Conservation (phyloP, 2,113 vertebrate species). For the Gobius niger region DNA sequence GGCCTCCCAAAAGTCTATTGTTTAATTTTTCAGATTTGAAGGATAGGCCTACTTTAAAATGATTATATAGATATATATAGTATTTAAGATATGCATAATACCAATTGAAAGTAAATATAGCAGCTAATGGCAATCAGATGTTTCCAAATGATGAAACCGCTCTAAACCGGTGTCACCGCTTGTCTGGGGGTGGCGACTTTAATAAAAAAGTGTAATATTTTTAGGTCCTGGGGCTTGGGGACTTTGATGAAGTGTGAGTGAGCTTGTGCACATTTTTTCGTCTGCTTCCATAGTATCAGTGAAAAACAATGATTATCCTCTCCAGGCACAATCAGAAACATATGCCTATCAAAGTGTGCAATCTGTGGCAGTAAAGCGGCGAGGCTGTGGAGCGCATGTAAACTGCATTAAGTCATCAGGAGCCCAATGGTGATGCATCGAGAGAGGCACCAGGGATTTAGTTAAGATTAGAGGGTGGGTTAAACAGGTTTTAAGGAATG, state of each 20-base stretch:
- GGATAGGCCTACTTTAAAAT: too few species aligned
- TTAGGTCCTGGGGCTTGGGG: conserved; percentile 44
- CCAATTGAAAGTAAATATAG: too few species aligned
- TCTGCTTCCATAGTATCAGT: conserved; percentile 63
- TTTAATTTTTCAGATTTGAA: too few species aligned
- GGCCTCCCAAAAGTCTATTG: too few species aligned
- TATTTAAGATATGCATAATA: too few species aligned
- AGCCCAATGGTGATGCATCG: conserved; percentile 38
- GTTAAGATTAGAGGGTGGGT: conserved; percentile 46
- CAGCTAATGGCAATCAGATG: neutral
- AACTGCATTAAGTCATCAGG: conserved; percentile 67
- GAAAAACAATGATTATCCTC: conserved; percentile 66
- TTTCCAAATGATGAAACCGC: neutral
- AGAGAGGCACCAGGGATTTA: conserved; percentile 27
- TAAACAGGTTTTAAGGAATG: conserved; percentile 22
- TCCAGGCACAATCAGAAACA: conserved; percentile 66
- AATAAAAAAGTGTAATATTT: conserved; percentile 61
- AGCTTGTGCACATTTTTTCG: conserved; percentile 54
- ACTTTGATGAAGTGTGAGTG: conserved; percentile 68
- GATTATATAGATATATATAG: too few species aligned
- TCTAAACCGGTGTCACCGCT: neutral
- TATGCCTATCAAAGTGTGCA: conserved; percentile 62
- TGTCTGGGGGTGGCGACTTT: conserved; percentile 34
- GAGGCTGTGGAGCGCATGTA: conserved; percentile 53
- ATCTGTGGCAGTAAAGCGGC: conserved; percentile 57